Base-by-base conservation (phyloP, 1,140 invertebrate species). In the Leptinotarsa defecta region DNA sequence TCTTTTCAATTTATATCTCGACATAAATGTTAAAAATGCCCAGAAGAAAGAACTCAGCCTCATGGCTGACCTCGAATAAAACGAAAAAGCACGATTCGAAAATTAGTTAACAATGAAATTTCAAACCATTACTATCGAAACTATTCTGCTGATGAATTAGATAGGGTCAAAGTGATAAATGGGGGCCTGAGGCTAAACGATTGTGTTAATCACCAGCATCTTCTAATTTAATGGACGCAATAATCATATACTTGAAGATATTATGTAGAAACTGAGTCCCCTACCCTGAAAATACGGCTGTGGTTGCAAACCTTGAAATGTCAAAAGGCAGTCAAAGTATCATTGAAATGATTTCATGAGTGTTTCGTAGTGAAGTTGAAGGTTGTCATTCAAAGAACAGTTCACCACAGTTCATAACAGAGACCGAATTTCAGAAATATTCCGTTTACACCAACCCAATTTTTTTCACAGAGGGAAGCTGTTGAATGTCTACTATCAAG, bases 81-180 rank as follows among this genome's bases (percentile, higher is more conserved):
- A 43, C 24, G 43, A 68, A 68, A 68, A 68, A 68, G n/a, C 24
- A 68, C 65, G 65, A 68, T 68, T 24, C 27, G 27, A 68, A 68
- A 68, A 68, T 68, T 68, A 27, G 65, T 68, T 34, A 68, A 68
- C 65, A 68, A 68, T 68, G 65, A 68, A 24, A 68, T 68, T 68
- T 43, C 43, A 34, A 43, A 22, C 65, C 65, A 68, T 68, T 68
- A 68, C 20, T 19, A 68, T 68, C 65, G 27, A 68, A 24, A 68
- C 20, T 34, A 27, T 68, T 68, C 65, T 19, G 3, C 65, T 17
- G 65, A 24, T 68, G n/a, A 27, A 27, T 57, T 3, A 68, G 65
- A 68, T 68, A 68, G 43, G 65, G 19, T 24, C 65, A 13, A 68
- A 68, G 27, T 68, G 22, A 68, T 68, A 68, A 68, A 68, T 68